Percentiles rank a stretch among this genome's conserved stretches.
Conservation (phyloP, 2,888 invertebrate genomes). For the Patella pellucida region DNA sequence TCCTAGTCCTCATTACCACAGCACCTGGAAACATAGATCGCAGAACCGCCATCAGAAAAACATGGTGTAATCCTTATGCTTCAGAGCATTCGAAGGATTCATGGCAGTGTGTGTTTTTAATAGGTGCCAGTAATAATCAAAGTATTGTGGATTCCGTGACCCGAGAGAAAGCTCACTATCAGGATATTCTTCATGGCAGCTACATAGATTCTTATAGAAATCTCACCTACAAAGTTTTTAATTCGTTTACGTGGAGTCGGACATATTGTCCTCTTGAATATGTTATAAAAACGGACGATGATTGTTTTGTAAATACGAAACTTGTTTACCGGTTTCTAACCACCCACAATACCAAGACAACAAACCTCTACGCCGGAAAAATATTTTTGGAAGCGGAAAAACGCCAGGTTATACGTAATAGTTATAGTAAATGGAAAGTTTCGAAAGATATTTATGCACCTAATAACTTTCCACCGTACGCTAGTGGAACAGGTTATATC, state of each 20-base stretch:
- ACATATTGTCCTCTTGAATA: conserved; percentile 49
- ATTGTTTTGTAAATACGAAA: conserved; percentile 64
- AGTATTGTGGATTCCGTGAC: conserved; percentile 28
- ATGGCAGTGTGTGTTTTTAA: conserved; percentile 62
- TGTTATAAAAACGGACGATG: conserved; percentile 67
- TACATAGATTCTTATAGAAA: conserved; percentile 66
- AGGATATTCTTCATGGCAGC: conserved; percentile 62
- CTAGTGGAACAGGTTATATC: conserved; percentile 67
- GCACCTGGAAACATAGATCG: conserved; percentile 50
- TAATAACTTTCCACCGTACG: conserved; percentile 64
- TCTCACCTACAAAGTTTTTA: conserved; percentile 63
- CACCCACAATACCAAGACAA: conserved; percentile 37
- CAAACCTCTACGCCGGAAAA: conserved; percentile 62
- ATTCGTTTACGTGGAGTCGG: conserved; percentile 60
- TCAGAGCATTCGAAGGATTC: conserved; percentile 35
- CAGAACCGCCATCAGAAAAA: conserved; percentile 52
- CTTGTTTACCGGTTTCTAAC: conserved; percentile 49
- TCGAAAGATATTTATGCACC: conserved; percentile 48
- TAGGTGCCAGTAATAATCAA: conserved; percentile 43
- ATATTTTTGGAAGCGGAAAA: conserved; percentile 44
- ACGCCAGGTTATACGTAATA: conserved; percentile 59
- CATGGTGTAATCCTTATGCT: conserved; percentile 52
- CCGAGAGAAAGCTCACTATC: conserved; percentile 41
- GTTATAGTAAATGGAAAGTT: conserved; percentile 63
- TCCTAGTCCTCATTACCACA: conserved; percentile 55